phyloP scores from a whole-genome alignment of 2,888 invertebrate genomes.

The Lypha dubia region DNA sequence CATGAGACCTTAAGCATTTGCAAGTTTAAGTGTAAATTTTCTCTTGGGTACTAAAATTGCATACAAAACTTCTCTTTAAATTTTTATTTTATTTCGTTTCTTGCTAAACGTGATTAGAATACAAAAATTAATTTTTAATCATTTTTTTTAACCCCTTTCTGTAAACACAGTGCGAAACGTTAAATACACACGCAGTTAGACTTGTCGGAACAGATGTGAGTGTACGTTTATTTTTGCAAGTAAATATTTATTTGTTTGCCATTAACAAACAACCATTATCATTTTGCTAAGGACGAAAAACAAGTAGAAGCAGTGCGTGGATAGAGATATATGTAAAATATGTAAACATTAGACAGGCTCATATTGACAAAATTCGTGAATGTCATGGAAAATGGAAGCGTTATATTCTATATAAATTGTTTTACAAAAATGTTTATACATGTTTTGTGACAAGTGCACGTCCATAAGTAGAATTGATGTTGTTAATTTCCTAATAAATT shows the following conservation, averaged over 20 bases:
- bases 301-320: not conserved
- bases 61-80: conserved; percentile 27
- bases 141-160: not conserved
- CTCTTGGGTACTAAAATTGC: conserved; percentile 38
- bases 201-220: not conserved
- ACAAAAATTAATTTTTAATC: conserved; percentile 24
- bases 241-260: conserved; percentile 49
- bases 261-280: conserved; percentile 54
- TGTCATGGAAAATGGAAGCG: not conserved
- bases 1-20: not conserved
- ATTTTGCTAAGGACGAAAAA: conserved; percentile 4
- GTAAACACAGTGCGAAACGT: conserved; percentile 4
- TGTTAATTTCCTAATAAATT: conserved; percentile 23
- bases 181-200: not conserved
- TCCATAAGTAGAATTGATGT: not conserved
- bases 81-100: conserved; percentile 24
- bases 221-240: conserved; percentile 13
- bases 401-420: too few species aligned
- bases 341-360: not conserved
- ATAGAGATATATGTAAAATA: not conserved
- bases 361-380: not conserved
- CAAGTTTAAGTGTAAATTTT: conserved; percentile 44
- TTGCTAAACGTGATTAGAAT: conserved; percentile 63
- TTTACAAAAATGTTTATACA: not conserved
- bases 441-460: not conserved